Evolutionary conservation across 2,888 invertebrate species (phyloP).

Genomic region (Fissipunctia ypsillon): DNA sequence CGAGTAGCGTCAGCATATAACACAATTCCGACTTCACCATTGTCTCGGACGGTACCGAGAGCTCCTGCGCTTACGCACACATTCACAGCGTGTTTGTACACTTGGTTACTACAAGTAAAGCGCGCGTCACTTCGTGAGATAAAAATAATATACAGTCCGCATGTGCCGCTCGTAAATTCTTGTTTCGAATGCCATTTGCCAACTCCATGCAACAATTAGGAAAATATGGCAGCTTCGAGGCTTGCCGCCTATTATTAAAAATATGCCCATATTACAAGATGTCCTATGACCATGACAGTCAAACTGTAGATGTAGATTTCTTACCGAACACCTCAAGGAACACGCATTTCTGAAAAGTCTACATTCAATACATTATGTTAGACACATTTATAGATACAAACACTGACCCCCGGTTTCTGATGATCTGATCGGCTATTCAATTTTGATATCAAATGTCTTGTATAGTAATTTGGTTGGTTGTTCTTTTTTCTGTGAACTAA

Average conservation of each 20-base stretch:
- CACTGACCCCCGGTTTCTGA: background rate
- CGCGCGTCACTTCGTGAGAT: too few species aligned
- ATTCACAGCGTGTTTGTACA: too few species aligned
- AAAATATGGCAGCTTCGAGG: background rate
- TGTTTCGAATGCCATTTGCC: background rate
- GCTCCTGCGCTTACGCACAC: too few species aligned
- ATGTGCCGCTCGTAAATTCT: background rate
- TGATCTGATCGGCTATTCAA: background rate
- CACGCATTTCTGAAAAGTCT: conserved; percentile 34
- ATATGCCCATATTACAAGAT: background rate
- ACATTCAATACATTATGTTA: conserved; percentile 37
- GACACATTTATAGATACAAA: conserved; percentile 11
- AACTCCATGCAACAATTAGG: background rate
- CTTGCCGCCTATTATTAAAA: background rate
- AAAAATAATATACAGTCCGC: too few species aligned
- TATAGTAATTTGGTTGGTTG: background rate
- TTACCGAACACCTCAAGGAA: background rate
- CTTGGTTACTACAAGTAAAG: too few species aligned
- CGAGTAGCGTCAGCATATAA: too few species aligned
- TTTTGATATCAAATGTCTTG: background rate
- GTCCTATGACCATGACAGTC: background rate
- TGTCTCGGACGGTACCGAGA: too few species aligned
- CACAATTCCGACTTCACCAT: too few species aligned
- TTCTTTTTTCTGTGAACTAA: background rate
- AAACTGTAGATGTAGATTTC: background rate